These are phyloP conservation scores for Phaetusa simplex DNA, from an alignment of 2,113 vertebrate species.

Conservation along the genomic window DNA sequence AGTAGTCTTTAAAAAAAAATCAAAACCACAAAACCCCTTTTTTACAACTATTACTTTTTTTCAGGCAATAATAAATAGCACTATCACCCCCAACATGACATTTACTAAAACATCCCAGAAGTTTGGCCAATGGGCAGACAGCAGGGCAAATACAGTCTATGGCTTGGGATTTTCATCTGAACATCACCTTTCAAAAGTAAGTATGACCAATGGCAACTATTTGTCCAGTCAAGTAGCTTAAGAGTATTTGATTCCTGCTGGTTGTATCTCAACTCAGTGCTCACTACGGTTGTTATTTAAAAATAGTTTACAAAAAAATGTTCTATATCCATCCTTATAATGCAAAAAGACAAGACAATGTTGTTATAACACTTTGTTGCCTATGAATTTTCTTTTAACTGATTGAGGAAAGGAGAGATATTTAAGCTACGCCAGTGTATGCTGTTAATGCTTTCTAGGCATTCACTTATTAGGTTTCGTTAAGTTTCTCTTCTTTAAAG, in stretches of 20 bases:
- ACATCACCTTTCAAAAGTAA: constrained; percentile 96
- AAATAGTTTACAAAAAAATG: not conserved
- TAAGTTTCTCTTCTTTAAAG: not conserved
- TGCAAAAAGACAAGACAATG: not conserved
- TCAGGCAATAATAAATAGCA: constrained; percentile 99
- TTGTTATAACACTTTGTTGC: no score
- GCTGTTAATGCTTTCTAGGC: not conserved
- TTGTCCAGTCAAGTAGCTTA: not conserved
- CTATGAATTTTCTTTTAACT: not conserved
- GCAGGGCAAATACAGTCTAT: constrained; percentile 97
- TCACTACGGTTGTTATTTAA: not conserved
- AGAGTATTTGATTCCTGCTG: not conserved
- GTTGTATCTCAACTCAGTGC: not conserved
- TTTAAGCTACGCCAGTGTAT: not conserved
- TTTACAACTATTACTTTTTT: constrained; percentile 55
- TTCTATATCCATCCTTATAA: not conserved
- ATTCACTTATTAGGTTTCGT: not conserved
- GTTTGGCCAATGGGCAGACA: constrained; percentile 98
- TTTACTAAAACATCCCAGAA: constrained; percentile 99
- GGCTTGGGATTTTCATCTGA: constrained; percentile 98
- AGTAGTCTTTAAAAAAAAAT: not conserved
- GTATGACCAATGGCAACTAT: not conserved
- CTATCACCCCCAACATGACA: constrained; percentile 99
- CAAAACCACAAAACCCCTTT: rapidly evolving
- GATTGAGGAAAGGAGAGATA: not conserved